A percentile compares a stretch with the other conserved stretches of the same genome.
Evolutionary conservation across 2,113 vertebrate genomes (phyloP).

Genomic region (Chrysemys picta): DNA sequence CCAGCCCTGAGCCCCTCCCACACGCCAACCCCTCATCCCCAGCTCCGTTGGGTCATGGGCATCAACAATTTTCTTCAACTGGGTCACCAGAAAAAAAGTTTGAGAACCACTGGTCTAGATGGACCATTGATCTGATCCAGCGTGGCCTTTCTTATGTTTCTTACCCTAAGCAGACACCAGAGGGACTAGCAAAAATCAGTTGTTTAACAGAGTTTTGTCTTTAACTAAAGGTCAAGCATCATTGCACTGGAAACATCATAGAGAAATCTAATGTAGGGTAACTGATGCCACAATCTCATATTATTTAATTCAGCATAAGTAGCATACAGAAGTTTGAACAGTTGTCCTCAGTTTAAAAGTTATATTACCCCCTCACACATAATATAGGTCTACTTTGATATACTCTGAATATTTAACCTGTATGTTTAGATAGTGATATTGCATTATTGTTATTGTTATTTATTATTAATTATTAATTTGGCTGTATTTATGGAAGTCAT

Average conservation of each 20-base stretch:
- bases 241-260: background rate
- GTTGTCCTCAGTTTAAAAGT: background rate
- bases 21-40: too few species aligned
- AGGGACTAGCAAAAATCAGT: background rate
- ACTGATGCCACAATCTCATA: background rate
- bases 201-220: background rate
- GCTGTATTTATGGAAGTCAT: background rate
- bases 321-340: background rate
- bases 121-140: background rate
- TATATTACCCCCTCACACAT: background rate
- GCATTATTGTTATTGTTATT: background rate
- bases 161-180: background rate
- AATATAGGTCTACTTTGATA: background rate
- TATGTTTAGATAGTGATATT: background rate
- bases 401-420: background rate
- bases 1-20: too few species aligned
- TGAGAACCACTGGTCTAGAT: background rate
- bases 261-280: background rate
- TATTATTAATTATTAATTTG: background rate
- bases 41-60: too few species aligned
- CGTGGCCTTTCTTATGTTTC: background rate
- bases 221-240: background rate
- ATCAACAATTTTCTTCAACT: too few species aligned
- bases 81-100: too few species aligned
- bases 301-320: slow-evolving; percentile 2